Evolutionary conservation across 2,888 invertebrate genomes (phyloP), one percentile per base, ranked within the genome.

Genomic region (Microctonus brassicae): DNA sequence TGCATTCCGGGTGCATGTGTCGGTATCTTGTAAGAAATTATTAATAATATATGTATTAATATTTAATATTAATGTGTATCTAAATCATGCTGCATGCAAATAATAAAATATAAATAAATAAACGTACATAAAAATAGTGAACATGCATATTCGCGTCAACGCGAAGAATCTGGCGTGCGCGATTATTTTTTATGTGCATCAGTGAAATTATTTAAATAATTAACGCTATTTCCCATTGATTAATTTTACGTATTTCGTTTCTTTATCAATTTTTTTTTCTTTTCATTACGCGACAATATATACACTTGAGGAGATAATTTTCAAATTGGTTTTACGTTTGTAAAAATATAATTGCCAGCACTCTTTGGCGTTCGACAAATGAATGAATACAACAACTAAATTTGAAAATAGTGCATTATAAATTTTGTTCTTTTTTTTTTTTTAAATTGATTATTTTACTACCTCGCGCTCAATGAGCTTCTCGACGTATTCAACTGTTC

Each of bases 381-480:
- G 52, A 57, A 63, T 57, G 66, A 62, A 24, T 61, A 10, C 26
- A 52, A 58, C 34, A 17, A 68, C 13, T 39, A 61, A 61, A 62
- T 26, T 52, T 47, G 58, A 29, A 53, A 64, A 29, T 70, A 65
- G 73, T 75, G 76, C 76, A 73, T n/a, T n/a, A n/a, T 72, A 34
- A 66, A 62, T 62, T 69, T 39, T 34, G 13, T 24, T 17, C 55
- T 34, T 42, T 60, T 57, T 60, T 69, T 34, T 62, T 61, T 68
- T 36, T 62, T 71, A 47, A 61, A 62, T 61, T 34, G 53, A 61
- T 66, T 47, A 47, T 47, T 20, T 60, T 80, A 82, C 81, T 95
- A 96, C 96, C 96, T 96, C 96, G 92, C 94, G 95, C 90, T 96
- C 96, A 90, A 96, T 95, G 90, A 95, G 93, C 92, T 96, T 96